Conservation (phyloP, 2,888 invertebrate species). For the Biston stratarius region DNA sequence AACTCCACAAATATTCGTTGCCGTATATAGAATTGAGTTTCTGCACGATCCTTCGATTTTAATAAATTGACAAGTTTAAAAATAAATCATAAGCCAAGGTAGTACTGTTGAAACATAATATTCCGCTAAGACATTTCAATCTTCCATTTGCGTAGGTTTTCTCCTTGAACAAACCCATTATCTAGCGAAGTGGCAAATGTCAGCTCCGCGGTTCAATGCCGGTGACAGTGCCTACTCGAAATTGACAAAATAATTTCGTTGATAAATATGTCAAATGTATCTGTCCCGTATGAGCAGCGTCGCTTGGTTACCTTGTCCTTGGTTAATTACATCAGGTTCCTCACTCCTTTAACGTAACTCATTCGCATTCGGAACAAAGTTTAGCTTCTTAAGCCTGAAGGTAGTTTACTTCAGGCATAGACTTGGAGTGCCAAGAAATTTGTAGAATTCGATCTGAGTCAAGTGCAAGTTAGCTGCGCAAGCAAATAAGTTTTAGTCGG, state of each 20-base stretch:
- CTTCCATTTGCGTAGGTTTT: constrained; percentile 30
- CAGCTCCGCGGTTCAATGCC: constrained; percentile 52
- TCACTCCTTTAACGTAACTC: no score
- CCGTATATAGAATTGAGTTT: no score
- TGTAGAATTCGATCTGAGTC: no score
- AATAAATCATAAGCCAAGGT: constrained; percentile 7
- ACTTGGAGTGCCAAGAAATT: no score
- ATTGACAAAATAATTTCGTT: constrained; percentile 37
- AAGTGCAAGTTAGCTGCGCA: no score
- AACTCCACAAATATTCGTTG: no score
- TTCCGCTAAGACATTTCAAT: constrained; percentile 19
- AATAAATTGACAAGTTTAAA: background rate
- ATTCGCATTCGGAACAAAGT: no score
- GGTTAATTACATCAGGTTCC: no score
- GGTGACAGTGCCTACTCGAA: constrained; percentile 42
- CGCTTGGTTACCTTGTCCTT: no score
- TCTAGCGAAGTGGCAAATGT: constrained; percentile 43
- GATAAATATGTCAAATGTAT: background rate
- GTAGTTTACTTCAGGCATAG: no score
- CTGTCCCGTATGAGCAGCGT: background rate
- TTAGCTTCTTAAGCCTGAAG: no score
- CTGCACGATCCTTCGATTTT: background rate
- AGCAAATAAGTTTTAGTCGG: no score
- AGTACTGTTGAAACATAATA: constrained; percentile 16
- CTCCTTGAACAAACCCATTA: constrained; percentile 47